Conservation (phyloP, 2,113 vertebrate species). For the Phrynosoma platyrhinos region DNA sequence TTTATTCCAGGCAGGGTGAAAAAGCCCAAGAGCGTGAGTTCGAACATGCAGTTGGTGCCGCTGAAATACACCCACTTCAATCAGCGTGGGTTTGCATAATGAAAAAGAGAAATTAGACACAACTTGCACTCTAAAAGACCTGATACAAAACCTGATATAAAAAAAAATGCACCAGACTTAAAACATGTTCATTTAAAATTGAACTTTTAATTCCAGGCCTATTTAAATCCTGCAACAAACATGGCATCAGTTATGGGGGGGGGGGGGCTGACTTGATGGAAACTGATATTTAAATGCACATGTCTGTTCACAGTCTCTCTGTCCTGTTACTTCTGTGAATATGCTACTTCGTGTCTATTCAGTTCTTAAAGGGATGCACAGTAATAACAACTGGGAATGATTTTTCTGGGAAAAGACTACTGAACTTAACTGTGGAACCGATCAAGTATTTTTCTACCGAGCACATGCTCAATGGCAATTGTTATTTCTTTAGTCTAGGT, state of each 20-base stretch:
- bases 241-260: background rate
- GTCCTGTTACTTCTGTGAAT: too few relatives aligned
- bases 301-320: too few relatives aligned
- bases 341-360: background rate
- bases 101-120: slow-evolving; percentile 5
- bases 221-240: background rate
- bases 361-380: background rate
- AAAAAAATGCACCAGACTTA: background rate
- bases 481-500: background rate
- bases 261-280: background rate
- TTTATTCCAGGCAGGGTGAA: slow-evolving; percentile 14
- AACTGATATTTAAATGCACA: background rate
- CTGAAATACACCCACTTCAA: slow-evolving; percentile 28
- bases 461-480: background rate
- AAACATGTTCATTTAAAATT: background rate
- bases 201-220: background rate
- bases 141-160: background rate
- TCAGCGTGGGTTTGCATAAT: background rate
- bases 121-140: background rate
- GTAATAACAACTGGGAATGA: background rate
- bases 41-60: background rate
- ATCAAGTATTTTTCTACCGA: background rate
- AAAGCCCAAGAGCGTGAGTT: background rate
- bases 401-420: background rate
- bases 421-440: background rate